Conservation (phyloP, 2,888 invertebrate species). For the Corbicula japonica region DNA sequence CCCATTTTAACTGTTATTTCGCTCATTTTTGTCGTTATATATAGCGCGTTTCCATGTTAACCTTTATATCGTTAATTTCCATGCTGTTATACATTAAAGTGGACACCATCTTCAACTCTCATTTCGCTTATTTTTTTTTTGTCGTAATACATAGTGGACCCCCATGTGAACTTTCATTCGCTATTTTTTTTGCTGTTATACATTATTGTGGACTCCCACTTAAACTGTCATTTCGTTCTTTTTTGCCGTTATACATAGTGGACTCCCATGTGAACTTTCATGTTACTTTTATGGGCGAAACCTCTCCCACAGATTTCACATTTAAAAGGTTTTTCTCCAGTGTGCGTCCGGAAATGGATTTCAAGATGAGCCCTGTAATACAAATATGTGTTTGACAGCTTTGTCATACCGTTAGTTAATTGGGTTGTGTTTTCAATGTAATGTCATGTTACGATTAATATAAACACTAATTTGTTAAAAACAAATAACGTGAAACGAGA, state of each 20-base stretch:
- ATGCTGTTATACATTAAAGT: no score
- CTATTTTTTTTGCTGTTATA: background rate
- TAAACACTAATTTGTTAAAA: background rate
- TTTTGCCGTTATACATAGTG: background rate
- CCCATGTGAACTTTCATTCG: background rate
- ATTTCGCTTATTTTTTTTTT: no score
- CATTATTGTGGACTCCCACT: background rate
- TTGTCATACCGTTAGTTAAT: background rate
- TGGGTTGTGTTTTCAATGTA: background rate
- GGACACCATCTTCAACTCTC: no score
- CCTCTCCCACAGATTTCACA: conserved; percentile 17
- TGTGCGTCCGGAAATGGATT: conserved; percentile 7
- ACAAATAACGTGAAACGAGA: background rate
- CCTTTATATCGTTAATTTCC: no score
- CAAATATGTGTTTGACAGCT: background rate
- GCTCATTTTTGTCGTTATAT: background rate
- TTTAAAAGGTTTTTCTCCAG: conserved; percentile 18
- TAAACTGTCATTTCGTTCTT: background rate
- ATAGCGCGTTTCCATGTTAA: background rate
- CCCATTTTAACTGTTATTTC: background rate
- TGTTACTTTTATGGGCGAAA: conserved; percentile 12
- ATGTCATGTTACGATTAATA: background rate
- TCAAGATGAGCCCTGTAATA: background rate
- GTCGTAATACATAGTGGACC: background rate
- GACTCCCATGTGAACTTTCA: background rate